Base-by-base conservation (phyloP, 2,888 invertebrate genomes). In the Hyppa rectilinea region DNA sequence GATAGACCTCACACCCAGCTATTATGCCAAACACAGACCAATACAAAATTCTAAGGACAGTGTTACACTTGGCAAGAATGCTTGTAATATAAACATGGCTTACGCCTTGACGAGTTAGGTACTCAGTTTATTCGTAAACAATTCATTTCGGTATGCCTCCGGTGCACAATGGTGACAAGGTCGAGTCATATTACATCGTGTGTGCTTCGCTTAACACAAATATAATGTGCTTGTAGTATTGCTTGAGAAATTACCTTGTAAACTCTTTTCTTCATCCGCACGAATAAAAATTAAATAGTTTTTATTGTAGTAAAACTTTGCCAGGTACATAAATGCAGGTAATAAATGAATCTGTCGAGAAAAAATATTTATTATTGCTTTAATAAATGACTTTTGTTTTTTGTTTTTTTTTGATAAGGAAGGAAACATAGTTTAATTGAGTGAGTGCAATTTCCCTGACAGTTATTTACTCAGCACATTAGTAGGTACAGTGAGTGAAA, bases 61-160 rank as follows among this genome's bases (percentile, higher is more conserved):
- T 40, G 12, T 20, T 40, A 29, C 29, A 59, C 29, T 43, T 2
- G 52, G 12, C 47, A 59, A 69, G 47, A 59, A 59, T 47, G 40
- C 40, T 59, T 6, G 23, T 49, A 29, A 53, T 43, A 12, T 49
- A 59, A 40, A 70, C 71, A 59, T 65, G 45, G 23, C 23, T 3
- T 67, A 38, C 31, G 45, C 29, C 47, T 71, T 47, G 53, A 53
- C 71, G 36, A 55, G 53, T 34, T 55, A 55, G 53, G 29, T 55
- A 12, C 47, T 34, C 34, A 66, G 67, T 76, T 6, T 53, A 77
- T 78, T 73, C 56, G 71, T 70, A 53, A 74, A 59, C 78, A 71
- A 75, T 74, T 78, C 71, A 78, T 78, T 43, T 60, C 55, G 59
- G 45, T 31, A 55, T 67, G 53, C 62, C 45, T 76, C n/a, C 17